A percentile compares a stretch with the other conserved stretches of the same genome.
These are phyloP conservation scores for Ophion slaviceki DNA, from an alignment of 2,888 invertebrate species.

Conservation along the genomic window DNA sequence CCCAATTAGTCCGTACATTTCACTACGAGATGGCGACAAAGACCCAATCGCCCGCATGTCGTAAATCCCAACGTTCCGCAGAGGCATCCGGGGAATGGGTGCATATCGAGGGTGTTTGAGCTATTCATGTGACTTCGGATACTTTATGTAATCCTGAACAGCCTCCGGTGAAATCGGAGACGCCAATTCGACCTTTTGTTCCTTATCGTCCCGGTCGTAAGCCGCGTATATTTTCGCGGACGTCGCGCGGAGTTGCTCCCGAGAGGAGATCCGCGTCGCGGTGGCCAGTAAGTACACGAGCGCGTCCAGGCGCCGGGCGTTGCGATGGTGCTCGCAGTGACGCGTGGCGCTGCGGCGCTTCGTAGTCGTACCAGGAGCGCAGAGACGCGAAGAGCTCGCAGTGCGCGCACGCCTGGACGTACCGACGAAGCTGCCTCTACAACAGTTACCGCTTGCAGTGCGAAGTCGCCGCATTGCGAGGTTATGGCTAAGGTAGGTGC, in stretches of 20 bases:
- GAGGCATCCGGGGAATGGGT: background rate
- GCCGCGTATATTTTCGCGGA: background rate
- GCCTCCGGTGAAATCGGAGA: slow-evolving; percentile 18
- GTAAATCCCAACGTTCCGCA: background rate
- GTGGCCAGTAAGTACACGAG: slow-evolving; percentile 64
- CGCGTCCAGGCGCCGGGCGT: slow-evolving; percentile 80
- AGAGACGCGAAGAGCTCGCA: slow-evolving; percentile 64
- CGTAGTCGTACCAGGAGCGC: slow-evolving; percentile 76
- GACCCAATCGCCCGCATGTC: background rate
- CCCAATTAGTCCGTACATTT: background rate
- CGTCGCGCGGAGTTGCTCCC: slow-evolving; percentile 48
- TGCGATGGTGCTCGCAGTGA: slow-evolving; percentile 81
- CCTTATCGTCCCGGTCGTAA: slow-evolving; percentile 9
- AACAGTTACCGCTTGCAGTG: background rate
- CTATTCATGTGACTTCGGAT: slow-evolving; percentile 13
- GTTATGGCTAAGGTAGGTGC: background rate
- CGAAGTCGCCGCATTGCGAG: background rate
- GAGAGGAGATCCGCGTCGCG: slow-evolving; percentile 73
- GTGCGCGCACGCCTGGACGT: background rate
- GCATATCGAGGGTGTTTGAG: slow-evolving; percentile 5
- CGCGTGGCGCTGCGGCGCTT: slow-evolving; percentile 83
- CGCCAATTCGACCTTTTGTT: slow-evolving; percentile 9
- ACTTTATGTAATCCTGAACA: slow-evolving; percentile 27
- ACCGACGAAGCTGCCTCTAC: background rate
- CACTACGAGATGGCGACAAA: slow-evolving; percentile 19